Conservation (phyloP, 2,797 vertebrate genomes). For the Thamnophis elegans region DNA sequence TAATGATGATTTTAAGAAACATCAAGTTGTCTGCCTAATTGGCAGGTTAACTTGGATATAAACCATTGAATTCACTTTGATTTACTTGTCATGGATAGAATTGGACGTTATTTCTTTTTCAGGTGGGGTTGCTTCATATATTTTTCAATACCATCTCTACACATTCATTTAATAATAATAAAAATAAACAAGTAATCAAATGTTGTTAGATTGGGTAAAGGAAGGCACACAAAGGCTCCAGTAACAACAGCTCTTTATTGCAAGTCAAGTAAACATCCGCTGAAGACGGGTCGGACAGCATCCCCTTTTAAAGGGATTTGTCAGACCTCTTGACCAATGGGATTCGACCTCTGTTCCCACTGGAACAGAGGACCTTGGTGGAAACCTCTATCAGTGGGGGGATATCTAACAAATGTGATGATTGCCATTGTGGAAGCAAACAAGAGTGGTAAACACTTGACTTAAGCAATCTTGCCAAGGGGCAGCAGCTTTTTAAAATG, state of each 20-base stretch:
- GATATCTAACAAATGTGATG: conserved; percentile 62
- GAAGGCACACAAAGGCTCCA: no score
- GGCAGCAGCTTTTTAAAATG: conserved; percentile 57
- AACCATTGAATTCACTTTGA: not conserved
- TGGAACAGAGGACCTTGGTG: no score
- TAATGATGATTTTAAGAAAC: conserved; percentile 9
- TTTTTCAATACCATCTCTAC: conserved; percentile 43
- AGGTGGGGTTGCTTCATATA: conserved; percentile 6
- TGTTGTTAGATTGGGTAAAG: no score
- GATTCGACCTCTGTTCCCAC: no score
- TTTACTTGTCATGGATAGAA: not conserved
- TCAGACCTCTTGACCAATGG: no score
- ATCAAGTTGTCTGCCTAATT: conserved; percentile 1
- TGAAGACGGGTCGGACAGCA: no score
- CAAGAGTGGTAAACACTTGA: conserved; percentile 62
- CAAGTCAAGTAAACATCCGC: no score
- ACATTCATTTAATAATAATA: conserved; percentile 49
- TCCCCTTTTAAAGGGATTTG: no score
- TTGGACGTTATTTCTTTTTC: not conserved
- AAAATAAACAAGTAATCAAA: conserved; percentile 51
- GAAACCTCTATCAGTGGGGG: no score
- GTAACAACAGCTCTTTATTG: no score
- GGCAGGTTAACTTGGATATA: not conserved
- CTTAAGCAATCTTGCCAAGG: conserved; percentile 57
- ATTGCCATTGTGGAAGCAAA: conserved; percentile 53